Percentiles rank a stretch among this genome's conserved stretches.
These are phyloP conservation scores for Anolis sagrei DNA, from an alignment of 2,113 vertebrate genomes.

Conservation along the genomic window DNA sequence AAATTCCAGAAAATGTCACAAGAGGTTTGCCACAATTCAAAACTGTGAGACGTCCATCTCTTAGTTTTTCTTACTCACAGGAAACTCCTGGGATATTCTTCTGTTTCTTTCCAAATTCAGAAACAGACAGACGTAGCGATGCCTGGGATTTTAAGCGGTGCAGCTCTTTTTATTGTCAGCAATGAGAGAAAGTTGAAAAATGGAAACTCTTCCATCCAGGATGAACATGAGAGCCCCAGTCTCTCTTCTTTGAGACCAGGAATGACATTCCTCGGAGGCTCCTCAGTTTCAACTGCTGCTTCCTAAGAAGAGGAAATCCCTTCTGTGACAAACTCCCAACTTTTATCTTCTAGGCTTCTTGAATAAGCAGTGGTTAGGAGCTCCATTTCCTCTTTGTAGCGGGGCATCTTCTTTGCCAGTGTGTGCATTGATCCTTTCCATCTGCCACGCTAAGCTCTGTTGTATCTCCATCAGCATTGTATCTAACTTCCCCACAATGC, in stretches of 20 bases:
- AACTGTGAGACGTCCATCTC: too few species aligned
- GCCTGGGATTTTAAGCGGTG: neutral
- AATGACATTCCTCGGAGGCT: too few species aligned
- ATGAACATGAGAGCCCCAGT: too few species aligned
- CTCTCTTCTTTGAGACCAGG: neutral
- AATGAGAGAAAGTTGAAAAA: neutral
- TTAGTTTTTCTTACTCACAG: too few species aligned
- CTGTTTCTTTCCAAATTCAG: neutral
- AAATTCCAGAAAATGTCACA: too few species aligned
- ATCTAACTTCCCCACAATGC: neutral
- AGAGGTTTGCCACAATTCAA: neutral
- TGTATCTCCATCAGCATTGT: rapidly evolving
- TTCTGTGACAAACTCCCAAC: neutral
- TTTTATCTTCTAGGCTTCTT: neutral
- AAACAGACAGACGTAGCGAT: neutral
- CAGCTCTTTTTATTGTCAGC: too few species aligned
- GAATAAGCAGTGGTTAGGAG: neutral
- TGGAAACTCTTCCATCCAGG: too few species aligned
- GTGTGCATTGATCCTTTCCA: rapidly evolving
- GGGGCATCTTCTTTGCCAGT: neutral
- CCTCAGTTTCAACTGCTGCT: too few species aligned
- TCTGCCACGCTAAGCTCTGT: neutral
- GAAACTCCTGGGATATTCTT: neutral
- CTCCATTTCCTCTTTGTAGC: neutral
- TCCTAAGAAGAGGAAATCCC: neutral